Percentiles rank a stretch among this genome's conserved stretches.
These are phyloP conservation scores for Subacronicta megacephala DNA, from an alignment of 2,888 invertebrate species.

Conservation along the genomic window DNA sequence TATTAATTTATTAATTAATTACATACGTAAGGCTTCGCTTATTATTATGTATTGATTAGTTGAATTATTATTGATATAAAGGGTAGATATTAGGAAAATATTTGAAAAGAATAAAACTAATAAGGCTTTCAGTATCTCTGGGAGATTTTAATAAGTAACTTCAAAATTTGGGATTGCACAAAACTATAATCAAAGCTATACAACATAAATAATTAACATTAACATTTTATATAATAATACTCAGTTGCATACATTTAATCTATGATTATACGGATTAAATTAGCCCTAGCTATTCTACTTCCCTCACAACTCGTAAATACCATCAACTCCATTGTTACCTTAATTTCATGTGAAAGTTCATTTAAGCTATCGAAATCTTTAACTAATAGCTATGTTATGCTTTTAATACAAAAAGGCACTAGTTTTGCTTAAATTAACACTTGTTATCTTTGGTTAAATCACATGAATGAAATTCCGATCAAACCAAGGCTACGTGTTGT, in stretches of 20 bases:
- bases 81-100: too few species aligned
- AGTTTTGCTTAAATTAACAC: conserved; percentile 53
- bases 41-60: conserved; percentile 50
- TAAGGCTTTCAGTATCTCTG: conserved; percentile 34
- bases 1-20: too few species aligned
- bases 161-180: conserved; percentile 63
- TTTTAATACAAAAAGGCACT: conserved; percentile 52
- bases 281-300: conserved; percentile 35
- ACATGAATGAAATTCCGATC: conserved; percentile 38
- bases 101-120: conserved; percentile 53
- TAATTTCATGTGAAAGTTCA: conserved; percentile 38
- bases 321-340: conserved; percentile 18
- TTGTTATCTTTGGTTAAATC: conserved; percentile 56
- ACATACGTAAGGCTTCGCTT: too few species aligned
- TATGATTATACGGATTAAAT: conserved; percentile 39
- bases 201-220: conserved; percentile 55
- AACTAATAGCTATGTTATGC: conserved; percentile 39
- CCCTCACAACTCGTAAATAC: conserved; percentile 27
- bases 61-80: too few species aligned
- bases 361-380: conserved; percentile 37
- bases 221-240: conserved; percentile 56
- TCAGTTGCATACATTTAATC: conserved; percentile 35
- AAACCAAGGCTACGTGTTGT: conserved; percentile 6
- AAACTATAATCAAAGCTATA: conserved; percentile 64
- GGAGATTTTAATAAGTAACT: conserved; percentile 64